Evolutionary conservation across 2,113 vertebrate genomes (phyloP), one percentile per base, ranked within the genome.

Genomic region (Tapirus terrestris): DNA sequence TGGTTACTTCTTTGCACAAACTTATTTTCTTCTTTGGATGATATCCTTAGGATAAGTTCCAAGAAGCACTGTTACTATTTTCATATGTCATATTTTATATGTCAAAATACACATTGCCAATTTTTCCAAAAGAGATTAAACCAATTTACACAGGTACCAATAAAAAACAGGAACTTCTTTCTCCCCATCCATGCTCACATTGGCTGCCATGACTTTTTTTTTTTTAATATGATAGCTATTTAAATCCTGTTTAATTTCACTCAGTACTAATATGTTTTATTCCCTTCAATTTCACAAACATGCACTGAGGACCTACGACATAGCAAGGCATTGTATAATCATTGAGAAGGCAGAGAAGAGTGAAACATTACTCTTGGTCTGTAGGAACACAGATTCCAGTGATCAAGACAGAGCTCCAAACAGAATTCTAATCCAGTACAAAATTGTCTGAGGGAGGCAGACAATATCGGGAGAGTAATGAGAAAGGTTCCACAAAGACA

Each of bases 1-100:
- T 51, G 16, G 4, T 36, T 88, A 90, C 6, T 1, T 80, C 23
- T 95, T 88, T 70, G 48, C 33, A 43, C 11, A 58, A 96, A 18
- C 27, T 81, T 79, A 75, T 89, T 93, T 95, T 96, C 18, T 83
- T 92, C 53, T 91, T 88, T 81, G 58, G 36, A 58, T 84, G 31
- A 84, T n/a, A 77, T 89, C 21, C 72, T 82, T 67, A 81, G 20
- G 65, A 85, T 65, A 61, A 82, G 16, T 48, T 96, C 60, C 73
- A 83, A 51, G 27, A 76, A 88, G 39, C 16, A 61, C 43, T 84
- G 39, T 76, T 45, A 70, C 68, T 48, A 11, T 48, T 48, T 48
- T 48, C 48, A 48, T 48, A 48, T 48, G 11, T 48, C 48, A 48
- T 73, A 27, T 58, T 96, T 93, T 94, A 31, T 81, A 5, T 27